Conservation (phyloP, 2,888 invertebrate genomes). For the Elmis aenea region DNA sequence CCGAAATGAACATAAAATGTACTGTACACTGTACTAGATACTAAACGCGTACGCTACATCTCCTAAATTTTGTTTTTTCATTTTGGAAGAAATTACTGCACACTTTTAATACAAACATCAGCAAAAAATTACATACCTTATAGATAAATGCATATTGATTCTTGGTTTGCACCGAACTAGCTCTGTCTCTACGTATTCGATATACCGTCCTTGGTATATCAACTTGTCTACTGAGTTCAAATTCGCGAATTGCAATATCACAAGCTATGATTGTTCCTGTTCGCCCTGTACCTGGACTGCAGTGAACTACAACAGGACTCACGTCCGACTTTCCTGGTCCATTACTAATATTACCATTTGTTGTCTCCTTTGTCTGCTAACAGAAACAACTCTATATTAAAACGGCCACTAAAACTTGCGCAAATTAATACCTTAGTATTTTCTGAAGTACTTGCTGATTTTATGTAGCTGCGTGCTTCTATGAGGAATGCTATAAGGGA, state of each 20-base stretch:
- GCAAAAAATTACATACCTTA: constrained; percentile 61
- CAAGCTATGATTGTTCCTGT: constrained; percentile 82
- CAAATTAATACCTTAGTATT: constrained; percentile 11
- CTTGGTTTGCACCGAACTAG: constrained; percentile 83
- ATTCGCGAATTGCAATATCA: constrained; percentile 82
- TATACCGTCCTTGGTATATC: constrained; percentile 86
- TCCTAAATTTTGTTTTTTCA: no score
- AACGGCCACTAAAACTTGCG: constrained; percentile 21
- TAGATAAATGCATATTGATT: constrained; percentile 92
- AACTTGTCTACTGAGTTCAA: constrained; percentile 72
- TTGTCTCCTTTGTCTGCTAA: constrained; percentile 24
- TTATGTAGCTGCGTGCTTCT: constrained; percentile 65
- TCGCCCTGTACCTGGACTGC: constrained; percentile 87
- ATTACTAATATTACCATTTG: constrained; percentile 32
- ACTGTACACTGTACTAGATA: no score
- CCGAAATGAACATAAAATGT: no score
- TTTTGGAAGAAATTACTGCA: no score
- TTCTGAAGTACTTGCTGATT: constrained; percentile 21
- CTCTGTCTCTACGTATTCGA: constrained; percentile 77
- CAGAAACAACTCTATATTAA: no score
- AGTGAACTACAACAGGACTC: constrained; percentile 75
- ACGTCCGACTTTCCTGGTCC: constrained; percentile 40
- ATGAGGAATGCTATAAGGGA: constrained; percentile 82
- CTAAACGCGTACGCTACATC: no score
- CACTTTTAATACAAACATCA: no score